phyloP scores from a whole-genome alignment of 2,797 vertebrate genomes.

The Aldrovandia affinis region DNA sequence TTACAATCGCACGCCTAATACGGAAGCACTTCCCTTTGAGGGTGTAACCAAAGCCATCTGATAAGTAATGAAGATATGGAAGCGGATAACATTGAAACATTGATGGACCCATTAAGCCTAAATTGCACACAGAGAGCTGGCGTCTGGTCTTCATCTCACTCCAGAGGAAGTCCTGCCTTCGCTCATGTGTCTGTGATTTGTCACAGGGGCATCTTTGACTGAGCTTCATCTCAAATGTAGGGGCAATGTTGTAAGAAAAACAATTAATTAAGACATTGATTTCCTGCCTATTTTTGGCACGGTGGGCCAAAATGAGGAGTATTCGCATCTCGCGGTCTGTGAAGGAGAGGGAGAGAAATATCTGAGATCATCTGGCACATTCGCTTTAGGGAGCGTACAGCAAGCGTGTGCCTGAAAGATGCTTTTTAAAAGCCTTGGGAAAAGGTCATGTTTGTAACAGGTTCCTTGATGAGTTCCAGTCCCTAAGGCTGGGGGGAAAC shows the following conservation, averaged over 20 bases:
- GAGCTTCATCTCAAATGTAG: neutral
- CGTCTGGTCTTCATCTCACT: slow-evolving; percentile 22
- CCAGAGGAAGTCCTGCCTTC: slow-evolving; percentile 29
- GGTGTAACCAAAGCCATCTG: slow-evolving; percentile 3
- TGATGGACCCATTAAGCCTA: slow-evolving; percentile 36
- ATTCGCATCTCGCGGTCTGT: neutral
- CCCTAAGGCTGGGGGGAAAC: slow-evolving; percentile 31
- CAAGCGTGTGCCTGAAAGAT: neutral
- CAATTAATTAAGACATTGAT: slow-evolving; percentile 36
- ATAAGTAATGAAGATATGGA: slow-evolving; percentile 27
- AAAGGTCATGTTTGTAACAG: neutral
- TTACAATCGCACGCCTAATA: slow-evolving; percentile 30
- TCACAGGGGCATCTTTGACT: neutral
- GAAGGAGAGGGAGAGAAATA: neutral
- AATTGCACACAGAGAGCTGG: slow-evolving; percentile 27
- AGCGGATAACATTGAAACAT: slow-evolving; percentile 36
- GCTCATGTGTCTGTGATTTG: slow-evolving; percentile 29
- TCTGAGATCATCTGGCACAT: neutral
- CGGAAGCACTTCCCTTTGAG: slow-evolving; percentile 1
- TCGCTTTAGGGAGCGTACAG: neutral
- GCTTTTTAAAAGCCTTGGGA: neutral
- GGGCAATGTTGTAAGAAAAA: slow-evolving; percentile 37
- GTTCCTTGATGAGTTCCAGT: slow-evolving; percentile 22
- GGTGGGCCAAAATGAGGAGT: neutral
- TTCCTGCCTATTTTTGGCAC: slow-evolving; percentile 4